Conservation (phyloP, 1,140 invertebrate genomes). For the Drosophila dunni region DNA sequence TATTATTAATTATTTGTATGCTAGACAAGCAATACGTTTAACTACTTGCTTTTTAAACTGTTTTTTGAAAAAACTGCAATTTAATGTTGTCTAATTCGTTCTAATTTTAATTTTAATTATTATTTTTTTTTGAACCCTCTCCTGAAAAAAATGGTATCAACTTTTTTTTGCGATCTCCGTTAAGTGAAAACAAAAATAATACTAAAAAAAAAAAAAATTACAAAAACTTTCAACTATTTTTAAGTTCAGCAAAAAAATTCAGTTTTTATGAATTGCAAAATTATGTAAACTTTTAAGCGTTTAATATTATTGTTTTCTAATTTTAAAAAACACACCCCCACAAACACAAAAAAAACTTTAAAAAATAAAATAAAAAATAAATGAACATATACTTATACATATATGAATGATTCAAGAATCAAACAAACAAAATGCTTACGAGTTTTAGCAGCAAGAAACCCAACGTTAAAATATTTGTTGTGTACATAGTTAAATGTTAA, state of each 20-base stretch:
- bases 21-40: constrained; percentile 61
- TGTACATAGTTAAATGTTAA: constrained; percentile 82
- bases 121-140: constrained; percentile 33
- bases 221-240: constrained; percentile 51
- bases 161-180: constrained; percentile 73
- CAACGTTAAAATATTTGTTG: constrained; percentile 82
- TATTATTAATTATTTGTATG: constrained; percentile 48
- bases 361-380: constrained; percentile 22
- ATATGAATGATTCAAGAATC: constrained; percentile 43
- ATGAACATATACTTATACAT: constrained; percentile 31
- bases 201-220: background rate
- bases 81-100: constrained; percentile 50
- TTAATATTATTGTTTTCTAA: constrained; percentile 76
- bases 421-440: constrained; percentile 70
- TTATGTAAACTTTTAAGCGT: constrained; percentile 50
- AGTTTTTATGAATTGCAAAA: constrained; percentile 76
- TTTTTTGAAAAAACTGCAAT: constrained; percentile 82
- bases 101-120: background rate
- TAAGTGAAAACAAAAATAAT: constrained; percentile 13
- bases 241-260: constrained; percentile 70
- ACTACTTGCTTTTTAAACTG: constrained; percentile 71
- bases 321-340: constrained; percentile 51
- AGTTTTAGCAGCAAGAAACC: constrained; percentile 71
- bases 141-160: constrained; percentile 35
- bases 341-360: constrained; percentile 41